Evolutionary conservation across 2,888 invertebrate species (phyloP), one percentile per base, ranked within the genome.

Genomic region (Sepiola atlantica): DNA sequence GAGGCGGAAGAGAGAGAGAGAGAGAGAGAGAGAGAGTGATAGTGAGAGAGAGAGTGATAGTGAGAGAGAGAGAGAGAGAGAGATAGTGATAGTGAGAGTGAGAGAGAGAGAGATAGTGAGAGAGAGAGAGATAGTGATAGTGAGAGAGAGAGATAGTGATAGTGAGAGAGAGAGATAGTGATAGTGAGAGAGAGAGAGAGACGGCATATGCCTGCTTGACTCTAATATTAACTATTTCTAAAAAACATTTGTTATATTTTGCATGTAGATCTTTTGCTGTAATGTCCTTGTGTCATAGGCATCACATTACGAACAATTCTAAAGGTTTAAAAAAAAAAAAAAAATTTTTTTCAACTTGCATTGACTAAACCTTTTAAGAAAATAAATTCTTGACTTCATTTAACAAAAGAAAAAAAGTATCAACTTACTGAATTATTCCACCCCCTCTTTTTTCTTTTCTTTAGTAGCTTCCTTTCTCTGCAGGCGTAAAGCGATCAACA

Each of bases 231-330:
- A 77, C 16, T 77, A 4, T 77, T 77, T n/a, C n/a, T 77, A 32
- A 32, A 77, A n/a, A 77, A n/a, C n/a, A n/a, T 77, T 77, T 77
- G 77, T 77, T n/a, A n/a, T 77, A 77, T 77, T 77, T 77, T 77
- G 77, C 16, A n/a, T n/a, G 77, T n/a, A 77, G n/a, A 16, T n/a
- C 77, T 32, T 77, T 77, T 77, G 77, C 32, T 77, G 32, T 14
- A n/a, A 21, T 12, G 77, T 16, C n/a, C n/a, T 77, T 77, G n/a
- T 77, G 77, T 77, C 77, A 61, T 24, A 77, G 77, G 10, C n/a
- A 77, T 77, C 77, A 77, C n/a, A n/a, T 77, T 77, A 32, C n/a
- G 1, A 12, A 16, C 16, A 32, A 18, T n/a, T n/a, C n/a, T 77
- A 45, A 45, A 45, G 16, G 14, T n/a, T n/a, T n/a, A n/a, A n/a